A percentile compares a stretch with the other conserved stretches of the same genome.
These are phyloP conservation scores for Lycodopsis pacificus DNA, from an alignment of 2,797 vertebrate genomes.

Conservation along the genomic window DNA sequence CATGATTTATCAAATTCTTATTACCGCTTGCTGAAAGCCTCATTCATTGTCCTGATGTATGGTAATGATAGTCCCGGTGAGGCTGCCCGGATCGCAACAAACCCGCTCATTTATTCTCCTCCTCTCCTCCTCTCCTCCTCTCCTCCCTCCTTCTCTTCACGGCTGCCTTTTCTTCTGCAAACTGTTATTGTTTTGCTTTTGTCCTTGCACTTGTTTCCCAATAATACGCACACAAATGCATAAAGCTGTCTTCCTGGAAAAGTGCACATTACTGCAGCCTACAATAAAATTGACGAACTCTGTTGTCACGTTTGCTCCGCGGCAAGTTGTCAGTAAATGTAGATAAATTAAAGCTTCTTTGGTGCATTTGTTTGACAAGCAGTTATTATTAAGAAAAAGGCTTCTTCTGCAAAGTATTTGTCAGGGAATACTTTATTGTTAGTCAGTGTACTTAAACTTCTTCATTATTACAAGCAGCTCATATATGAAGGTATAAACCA, in stretches of 20 bases:
- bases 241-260: constrained; percentile 22
- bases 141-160: constrained; percentile 32
- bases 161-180: constrained; percentile 53
- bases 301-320: constrained; percentile 23
- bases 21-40: constrained; percentile 99
- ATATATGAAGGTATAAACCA: background rate
- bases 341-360: constrained; percentile 37
- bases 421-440: background rate
- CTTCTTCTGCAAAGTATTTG: background rate
- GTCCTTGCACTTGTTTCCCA: constrained; percentile 40
- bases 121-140: constrained; percentile 30
- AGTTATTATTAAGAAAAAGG: constrained; percentile 9
- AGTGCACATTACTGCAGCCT: constrained; percentile 20
- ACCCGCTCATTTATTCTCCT: constrained; percentile 65
- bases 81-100: constrained; percentile 89
- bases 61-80: constrained; percentile 96
- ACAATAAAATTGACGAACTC: constrained; percentile 40
- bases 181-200: constrained; percentile 57
- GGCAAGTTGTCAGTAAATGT: constrained; percentile 39
- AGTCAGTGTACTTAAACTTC: background rate
- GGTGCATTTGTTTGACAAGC: constrained; percentile 31
- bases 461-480: constrained; percentile 1
- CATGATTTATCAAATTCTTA: constrained; percentile 99
- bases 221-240: constrained; percentile 20
- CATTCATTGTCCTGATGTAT: constrained; percentile 99